Conservation (phyloP, 2,888 invertebrate species). For the Limulus polyphemus region DNA sequence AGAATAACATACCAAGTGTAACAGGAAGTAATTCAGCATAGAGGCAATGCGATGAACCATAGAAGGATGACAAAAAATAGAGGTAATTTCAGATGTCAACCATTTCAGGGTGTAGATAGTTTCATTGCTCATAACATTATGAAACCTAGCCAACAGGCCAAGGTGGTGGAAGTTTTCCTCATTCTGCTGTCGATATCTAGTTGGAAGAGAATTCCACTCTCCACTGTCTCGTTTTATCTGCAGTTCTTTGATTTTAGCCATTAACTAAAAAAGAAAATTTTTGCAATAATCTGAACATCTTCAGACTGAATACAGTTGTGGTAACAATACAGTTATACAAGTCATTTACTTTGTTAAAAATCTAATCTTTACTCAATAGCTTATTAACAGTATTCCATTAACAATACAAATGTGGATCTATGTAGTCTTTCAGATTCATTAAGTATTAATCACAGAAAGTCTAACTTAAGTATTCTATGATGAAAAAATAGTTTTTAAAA, state of each 20-base stretch:
- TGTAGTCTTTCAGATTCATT: no score
- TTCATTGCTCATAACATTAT: conserved; percentile 79
- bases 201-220: conserved; percentile 57
- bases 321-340: no score
- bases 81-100: conserved; percentile 59
- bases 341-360: no score
- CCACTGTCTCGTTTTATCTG: conserved; percentile 59
- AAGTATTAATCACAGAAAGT: no score
- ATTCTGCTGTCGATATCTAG: conserved; percentile 61
- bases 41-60: conserved; percentile 85
- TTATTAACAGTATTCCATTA: no score
- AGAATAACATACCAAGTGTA: conserved; percentile 50
- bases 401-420: no score
- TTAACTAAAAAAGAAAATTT: conserved; percentile 46
- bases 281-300: no score
- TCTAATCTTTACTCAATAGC: no score
- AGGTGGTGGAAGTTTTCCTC: conserved; percentile 56
- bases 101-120: conserved; percentile 60
- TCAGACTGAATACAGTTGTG: no score
- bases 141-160: conserved; percentile 70
- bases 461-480: no score
- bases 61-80: conserved; percentile 75
- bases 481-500: no score
- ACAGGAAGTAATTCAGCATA: conserved; percentile 88
- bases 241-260: conserved; percentile 73